Evolutionary conservation across 2,113 vertebrate genomes (phyloP), one percentile per base, ranked within the genome.

Genomic region (Romanogobio albipinnatus): DNA sequence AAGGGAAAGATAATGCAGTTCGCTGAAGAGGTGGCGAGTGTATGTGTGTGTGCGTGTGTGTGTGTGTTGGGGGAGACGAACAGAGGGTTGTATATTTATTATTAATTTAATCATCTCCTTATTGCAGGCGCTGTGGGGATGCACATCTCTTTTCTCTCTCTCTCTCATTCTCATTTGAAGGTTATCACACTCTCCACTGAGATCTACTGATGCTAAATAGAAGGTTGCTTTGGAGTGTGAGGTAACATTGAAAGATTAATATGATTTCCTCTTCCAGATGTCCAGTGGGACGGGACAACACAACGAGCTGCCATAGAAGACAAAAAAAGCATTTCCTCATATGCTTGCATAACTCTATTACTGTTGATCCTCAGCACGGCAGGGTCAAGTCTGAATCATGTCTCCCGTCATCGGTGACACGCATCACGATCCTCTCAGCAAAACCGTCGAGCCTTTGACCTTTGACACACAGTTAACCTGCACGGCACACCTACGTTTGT

Each of bases 71-170:
- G 56, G 22, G 73, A 82, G 61, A 84, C 36, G 47, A 70, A 43
- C 17, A 47, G 81, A 66, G 66, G 82, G 66, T 51, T 62, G 82
- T 26, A 87, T 90, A 89, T 94, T 90, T 91, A 93, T 92, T 90
- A 92, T 93, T 88, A 90, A 88, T 92, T 92, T 92, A 90, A 92
- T 86, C 11, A 88, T 83, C 88, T 76, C 86, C 85, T 73, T 64
- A 56, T 86, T 81, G 64, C 82, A 84, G 49, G 22, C 36, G 77
- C 79, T 33, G 66, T 71, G 22, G 43, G 24, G 87, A 80, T 82
- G 62, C 85, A 39, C 59, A 45, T 85, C 58, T 83, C 73, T 75
- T 78, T 58, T 84, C 68, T 80, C 76, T 75, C 68, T 82, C 68
- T 82, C 74, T 83, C 33, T 71, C 17, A 24, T 26, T 49, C 59